Base-by-base conservation (phyloP, 2,797 vertebrate species). In the Acipenser ruthenus region DNA sequence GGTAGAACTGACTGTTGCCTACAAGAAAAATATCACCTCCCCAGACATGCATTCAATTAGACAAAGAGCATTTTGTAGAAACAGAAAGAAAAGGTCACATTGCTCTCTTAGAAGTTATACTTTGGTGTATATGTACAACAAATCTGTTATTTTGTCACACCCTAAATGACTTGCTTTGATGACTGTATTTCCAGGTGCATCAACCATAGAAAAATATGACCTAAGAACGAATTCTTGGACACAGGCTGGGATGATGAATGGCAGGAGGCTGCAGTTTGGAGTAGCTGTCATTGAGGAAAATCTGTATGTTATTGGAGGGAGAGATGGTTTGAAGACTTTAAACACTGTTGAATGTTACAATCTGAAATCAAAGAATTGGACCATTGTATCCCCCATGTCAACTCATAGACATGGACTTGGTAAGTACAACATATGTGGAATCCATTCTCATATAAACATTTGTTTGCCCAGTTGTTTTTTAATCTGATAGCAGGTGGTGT, bases 261-360 rank as follows among this genome's bases (percentile, higher is more conserved):
- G 88, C 62, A 80, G 88, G 62, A 81, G 88, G 60, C 60, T 90
- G 69, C 88, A 90, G 66, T 90, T 90, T 77, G 88, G 88, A 52
- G 87, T 90, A 53, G 88, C 88, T 76, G 88, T 90, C 66, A 86
- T 90, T 0, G 88, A 90, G 66, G 88, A 89, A 65, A 90, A 89
- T 60, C 81, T 90, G 2, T 90, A 89, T 71, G 88, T 90, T 59
- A 88, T 90, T 71, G 88, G 88, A 82, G 88, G 88, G 68, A 83
- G 88, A 51, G 88, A 90, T 75, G 88, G 88, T 50, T 82, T 90
- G 73, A 90, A 90, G 79, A 90, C 88, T 2, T 72, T 90, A 72
- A 90, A 88, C 73, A 90, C 87, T 12, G 88, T 90, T 59, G 88
- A 90, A 73, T 90, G 88, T 78, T 90, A 90, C 69, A 89, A 90